Evolutionary conservation across 2,113 vertebrate species (phyloP).

Genomic region (Campylomormyrus tamandua): DNA sequence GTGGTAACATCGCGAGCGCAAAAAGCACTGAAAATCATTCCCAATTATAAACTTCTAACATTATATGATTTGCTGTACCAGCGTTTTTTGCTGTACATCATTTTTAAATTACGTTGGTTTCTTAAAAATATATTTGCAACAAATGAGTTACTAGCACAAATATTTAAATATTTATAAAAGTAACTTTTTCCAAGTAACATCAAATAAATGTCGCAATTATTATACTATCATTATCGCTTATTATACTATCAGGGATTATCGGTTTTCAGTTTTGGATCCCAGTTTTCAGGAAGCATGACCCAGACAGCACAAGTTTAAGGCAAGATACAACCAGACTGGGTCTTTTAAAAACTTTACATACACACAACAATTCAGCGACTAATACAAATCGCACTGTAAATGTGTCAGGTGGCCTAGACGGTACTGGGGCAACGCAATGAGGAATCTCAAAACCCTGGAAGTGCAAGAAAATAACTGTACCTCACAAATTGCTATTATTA

Average conservation of each 20-base stretch:
- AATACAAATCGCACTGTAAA: background rate
- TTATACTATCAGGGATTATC: background rate
- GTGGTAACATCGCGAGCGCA: background rate
- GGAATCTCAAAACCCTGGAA: background rate
- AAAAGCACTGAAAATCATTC: background rate
- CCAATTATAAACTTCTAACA: background rate
- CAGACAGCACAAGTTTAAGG: background rate
- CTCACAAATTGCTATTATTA: background rate
- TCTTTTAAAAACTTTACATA: background rate
- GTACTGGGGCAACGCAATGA: background rate
- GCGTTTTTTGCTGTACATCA: background rate
- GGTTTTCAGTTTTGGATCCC: background rate
- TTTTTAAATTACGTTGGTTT: background rate
- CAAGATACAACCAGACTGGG: background rate
- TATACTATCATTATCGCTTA: background rate
- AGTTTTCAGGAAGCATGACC: background rate
- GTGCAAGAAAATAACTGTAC: background rate
- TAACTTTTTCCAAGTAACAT: background rate
- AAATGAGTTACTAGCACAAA: background rate
- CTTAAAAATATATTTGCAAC: background rate
- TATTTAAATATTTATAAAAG: background rate
- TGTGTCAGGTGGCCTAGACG: background rate
- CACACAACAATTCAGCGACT: background rate
- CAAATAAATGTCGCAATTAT: background rate
- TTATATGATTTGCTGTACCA: background rate